Conservation (phyloP, 2,113 vertebrate genomes). For the Electrona antarctica region DNA sequence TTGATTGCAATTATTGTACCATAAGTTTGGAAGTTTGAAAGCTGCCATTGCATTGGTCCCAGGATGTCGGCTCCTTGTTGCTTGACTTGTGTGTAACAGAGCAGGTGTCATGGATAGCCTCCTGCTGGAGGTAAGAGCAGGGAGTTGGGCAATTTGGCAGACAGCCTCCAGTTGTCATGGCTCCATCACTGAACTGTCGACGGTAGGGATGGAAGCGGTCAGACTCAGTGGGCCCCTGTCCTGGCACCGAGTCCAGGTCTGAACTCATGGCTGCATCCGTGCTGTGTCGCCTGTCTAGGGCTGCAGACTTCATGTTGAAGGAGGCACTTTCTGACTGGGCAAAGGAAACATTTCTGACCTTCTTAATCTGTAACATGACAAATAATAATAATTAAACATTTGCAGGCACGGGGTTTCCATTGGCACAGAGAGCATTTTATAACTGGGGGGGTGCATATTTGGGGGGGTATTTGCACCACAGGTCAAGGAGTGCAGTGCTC, state of each 20-base stretch:
- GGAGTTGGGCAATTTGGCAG: constrained; percentile 69
- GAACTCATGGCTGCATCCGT: constrained; percentile 76
- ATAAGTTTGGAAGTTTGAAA: constrained; percentile 39
- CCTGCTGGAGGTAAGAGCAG: constrained; percentile 71
- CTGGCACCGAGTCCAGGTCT: constrained; percentile 25
- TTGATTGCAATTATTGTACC: background rate
- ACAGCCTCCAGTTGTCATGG: constrained; percentile 33
- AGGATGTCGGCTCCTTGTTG: constrained; percentile 36
- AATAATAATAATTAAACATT: too few relatives aligned
- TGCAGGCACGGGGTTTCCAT: too few relatives aligned
- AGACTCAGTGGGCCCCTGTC: constrained; percentile 64
- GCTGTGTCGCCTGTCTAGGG: constrained; percentile 77
- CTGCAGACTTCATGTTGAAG: constrained; percentile 55
- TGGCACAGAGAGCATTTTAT: too few relatives aligned
- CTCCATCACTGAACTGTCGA: constrained; percentile 81
- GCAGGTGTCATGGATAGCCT: constrained; percentile 73
- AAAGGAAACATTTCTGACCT: constrained; percentile 29
- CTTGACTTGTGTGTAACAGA: constrained; percentile 20
- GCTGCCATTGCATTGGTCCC: constrained; percentile 53
- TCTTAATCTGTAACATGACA: constrained; percentile 30
- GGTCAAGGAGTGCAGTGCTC: too few relatives aligned
- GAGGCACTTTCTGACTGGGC: constrained; percentile 37
- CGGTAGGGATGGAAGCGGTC: constrained; percentile 87
- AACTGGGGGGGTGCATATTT: too few relatives aligned
- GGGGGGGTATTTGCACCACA: too few relatives aligned